Conservation (phyloP, 2,113 vertebrate genomes). For the Tautogolabrus adspersus region DNA sequence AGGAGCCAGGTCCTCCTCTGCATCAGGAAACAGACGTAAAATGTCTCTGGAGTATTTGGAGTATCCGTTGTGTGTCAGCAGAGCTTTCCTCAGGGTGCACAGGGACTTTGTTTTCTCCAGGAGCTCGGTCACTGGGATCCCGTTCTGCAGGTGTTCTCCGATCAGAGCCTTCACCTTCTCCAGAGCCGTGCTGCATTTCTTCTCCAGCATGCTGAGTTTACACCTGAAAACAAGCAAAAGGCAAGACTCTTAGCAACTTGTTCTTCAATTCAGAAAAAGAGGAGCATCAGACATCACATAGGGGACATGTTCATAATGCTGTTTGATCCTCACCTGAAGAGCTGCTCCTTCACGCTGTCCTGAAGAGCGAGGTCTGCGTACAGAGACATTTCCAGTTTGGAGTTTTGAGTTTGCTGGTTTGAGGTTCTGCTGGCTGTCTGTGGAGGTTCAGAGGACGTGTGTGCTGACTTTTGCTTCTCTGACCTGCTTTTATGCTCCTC, state of each 20-base stretch:
- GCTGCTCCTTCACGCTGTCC: conserved; percentile 79
- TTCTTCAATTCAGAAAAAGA: not conserved
- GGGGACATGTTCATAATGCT: not conserved
- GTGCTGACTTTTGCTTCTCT: conserved; percentile 28
- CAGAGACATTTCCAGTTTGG: conserved; percentile 67
- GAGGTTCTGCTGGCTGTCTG: conserved; percentile 2
- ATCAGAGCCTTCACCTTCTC: conserved; percentile 80
- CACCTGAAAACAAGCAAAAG: conserved; percentile 65
- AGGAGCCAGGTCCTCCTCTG: conserved; percentile 75
- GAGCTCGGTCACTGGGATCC: conserved; percentile 77
- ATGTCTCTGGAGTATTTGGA: conserved; percentile 82
- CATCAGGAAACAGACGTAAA: conserved; percentile 74
- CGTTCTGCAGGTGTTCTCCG: conserved; percentile 76
- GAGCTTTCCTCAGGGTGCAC: conserved; percentile 80
- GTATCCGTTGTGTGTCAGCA: conserved; percentile 80
- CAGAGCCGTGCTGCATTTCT: conserved; percentile 77
- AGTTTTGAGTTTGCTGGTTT: not conserved
- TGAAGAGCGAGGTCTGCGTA: conserved; percentile 77
- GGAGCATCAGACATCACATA: not conserved
- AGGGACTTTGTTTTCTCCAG: conserved; percentile 82
- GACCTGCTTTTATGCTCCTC: conserved; percentile 74
- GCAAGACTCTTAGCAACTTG: not conserved
- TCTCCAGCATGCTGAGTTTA: conserved; percentile 81
- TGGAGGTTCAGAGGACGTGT: conserved; percentile 26
- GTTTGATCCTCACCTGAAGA: conserved; percentile 75